phyloP scores from a whole-genome alignment of 2,888 invertebrate genomes.

The Harpalus rufipes region DNA sequence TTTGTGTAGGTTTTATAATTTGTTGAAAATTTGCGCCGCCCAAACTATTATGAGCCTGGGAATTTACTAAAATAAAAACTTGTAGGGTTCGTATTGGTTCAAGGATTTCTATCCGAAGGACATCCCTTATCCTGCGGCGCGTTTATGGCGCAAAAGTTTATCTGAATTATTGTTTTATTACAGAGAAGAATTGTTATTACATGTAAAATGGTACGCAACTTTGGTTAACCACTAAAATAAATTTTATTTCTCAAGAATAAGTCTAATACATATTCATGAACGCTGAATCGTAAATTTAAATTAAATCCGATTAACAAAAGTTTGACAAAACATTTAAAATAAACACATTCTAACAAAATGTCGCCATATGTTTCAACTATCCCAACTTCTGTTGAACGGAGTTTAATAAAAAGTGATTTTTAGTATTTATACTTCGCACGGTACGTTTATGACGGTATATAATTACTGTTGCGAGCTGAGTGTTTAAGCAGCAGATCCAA shows the following conservation, averaged over 20 bases:
- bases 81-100: constrained; percentile 33
- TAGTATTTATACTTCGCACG: constrained; percentile 1
- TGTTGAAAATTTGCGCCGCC: too few relatives aligned
- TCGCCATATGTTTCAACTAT: constrained; percentile 36
- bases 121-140: constrained; percentile 5
- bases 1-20: too few relatives aligned
- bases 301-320: constrained; percentile 50
- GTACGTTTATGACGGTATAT: constrained; percentile 40
- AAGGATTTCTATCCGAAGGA: constrained; percentile 15
- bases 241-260: constrained; percentile 5
- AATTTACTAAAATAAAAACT: too few relatives aligned
- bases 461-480: constrained; percentile 15
- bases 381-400: constrained; percentile 2
- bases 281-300: constrained; percentile 11
- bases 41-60: too few relatives aligned
- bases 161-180: constrained; percentile 38
- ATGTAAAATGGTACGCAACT: constrained; percentile 49
- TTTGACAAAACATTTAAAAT: constrained; percentile 48
- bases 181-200: constrained; percentile 36
- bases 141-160: constrained; percentile 32
- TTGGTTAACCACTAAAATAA: constrained; percentile 33
- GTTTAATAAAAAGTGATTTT: constrained; percentile 28
- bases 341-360: constrained; percentile 22
- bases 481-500: constrained; percentile 51
- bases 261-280: constrained; percentile 19